A percentile compares a stretch with the other conserved stretches of the same genome.
Evolutionary conservation across 2,113 vertebrate species (phyloP).

Genomic region (Atherinomorus stipes): DNA sequence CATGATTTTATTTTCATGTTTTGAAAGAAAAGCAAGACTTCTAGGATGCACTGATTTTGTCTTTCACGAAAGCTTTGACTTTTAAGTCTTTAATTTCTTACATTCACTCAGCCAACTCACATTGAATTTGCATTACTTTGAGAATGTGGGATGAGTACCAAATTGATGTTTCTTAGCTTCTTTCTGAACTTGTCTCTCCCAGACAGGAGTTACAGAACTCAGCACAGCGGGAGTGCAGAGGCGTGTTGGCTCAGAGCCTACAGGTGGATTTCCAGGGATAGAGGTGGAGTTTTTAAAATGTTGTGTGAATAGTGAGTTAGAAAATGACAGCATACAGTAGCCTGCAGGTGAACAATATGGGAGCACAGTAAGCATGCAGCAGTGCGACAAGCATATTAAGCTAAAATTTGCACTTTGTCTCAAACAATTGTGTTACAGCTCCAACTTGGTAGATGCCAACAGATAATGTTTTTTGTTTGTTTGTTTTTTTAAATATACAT

Average conservation of each 20-base stretch:
- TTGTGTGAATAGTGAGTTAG: neutral
- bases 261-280: neutral
- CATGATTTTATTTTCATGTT: slow-evolving; percentile 33
- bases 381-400: neutral
- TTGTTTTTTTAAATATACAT: too few species aligned
- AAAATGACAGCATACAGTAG: neutral
- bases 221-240: slow-evolving; percentile 14
- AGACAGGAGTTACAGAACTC: neutral
- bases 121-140: slow-evolving; percentile 12
- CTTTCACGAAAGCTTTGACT: neutral
- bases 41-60: neutral
- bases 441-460: neutral
- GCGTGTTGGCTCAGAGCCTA: neutral
- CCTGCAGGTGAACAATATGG: neutral
- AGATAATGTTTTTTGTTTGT: neutral
- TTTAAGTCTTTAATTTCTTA: neutral
- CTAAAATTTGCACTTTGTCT: neutral
- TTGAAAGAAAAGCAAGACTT: neutral
- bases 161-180: slow-evolving; percentile 3
- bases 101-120: neutral
- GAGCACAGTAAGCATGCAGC: neutral
- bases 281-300: slow-evolving; percentile 13
- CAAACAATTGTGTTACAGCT: neutral
- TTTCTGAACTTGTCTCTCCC: slow-evolving; percentile 7
- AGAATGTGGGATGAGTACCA: neutral